Conservation (phyloP, 2,888 invertebrate genomes). For the Drosophila testacea region DNA sequence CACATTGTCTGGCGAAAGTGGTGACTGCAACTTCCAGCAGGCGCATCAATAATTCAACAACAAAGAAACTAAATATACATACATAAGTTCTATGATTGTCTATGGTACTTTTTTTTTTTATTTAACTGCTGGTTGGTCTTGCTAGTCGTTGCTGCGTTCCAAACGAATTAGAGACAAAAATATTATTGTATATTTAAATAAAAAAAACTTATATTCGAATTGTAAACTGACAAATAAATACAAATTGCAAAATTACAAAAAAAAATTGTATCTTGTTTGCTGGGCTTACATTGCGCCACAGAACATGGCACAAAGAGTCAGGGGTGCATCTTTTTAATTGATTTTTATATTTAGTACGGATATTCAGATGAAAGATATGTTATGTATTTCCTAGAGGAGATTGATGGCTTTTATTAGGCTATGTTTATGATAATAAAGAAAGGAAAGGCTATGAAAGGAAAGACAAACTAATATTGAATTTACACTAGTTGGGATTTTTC, state of each 20-base stretch:
- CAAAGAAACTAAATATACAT: constrained; percentile 13
- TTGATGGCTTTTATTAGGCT: too few relatives aligned
- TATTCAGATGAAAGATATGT: too few relatives aligned
- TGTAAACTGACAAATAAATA: constrained; percentile 44
- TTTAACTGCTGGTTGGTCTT: constrained; percentile 25
- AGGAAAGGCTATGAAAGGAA: too few relatives aligned
- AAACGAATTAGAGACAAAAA: constrained; percentile 30
- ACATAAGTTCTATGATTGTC: constrained; percentile 29
- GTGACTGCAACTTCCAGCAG: constrained; percentile 30
- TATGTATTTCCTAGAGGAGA: too few relatives aligned
- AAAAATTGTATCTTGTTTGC: too few relatives aligned
- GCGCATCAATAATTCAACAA: constrained; percentile 26
- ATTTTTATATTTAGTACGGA: too few relatives aligned
- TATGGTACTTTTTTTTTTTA: constrained; percentile 6
- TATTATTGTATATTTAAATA: constrained; percentile 25
- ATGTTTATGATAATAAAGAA: too few relatives aligned
- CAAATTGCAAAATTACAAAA: constrained; percentile 9
- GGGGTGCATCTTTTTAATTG: too few relatives aligned
- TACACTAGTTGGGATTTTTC: too few relatives aligned
- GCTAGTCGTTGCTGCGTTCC: constrained; percentile 41
- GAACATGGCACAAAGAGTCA: too few relatives aligned
- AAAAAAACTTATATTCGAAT: constrained; percentile 25
- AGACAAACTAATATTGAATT: too few relatives aligned
- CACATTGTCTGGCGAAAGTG: constrained; percentile 40
- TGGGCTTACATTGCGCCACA: too few relatives aligned